A percentile compares a stretch with the other conserved stretches of the same genome.
These are phyloP conservation scores for Scomber colias DNA, from an alignment of 2,113 vertebrate genomes.

Conservation along the genomic window DNA sequence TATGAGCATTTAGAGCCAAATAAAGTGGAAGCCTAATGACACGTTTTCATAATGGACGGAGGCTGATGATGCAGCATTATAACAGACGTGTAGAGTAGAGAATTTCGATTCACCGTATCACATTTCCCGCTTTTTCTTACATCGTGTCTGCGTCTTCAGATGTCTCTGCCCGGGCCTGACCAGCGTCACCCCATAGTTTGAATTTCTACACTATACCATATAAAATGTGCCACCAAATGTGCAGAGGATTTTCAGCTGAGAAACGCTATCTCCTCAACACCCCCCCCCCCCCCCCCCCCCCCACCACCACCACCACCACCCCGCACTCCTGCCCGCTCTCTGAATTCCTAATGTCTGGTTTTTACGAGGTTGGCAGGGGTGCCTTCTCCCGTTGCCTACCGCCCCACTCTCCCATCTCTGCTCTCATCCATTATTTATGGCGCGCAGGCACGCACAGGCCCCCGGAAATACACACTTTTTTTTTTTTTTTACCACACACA, in stretches of 20 bases:
- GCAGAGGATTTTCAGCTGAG: slow-evolving; percentile 63
- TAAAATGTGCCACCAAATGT: slow-evolving; percentile 69
- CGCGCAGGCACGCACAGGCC: slow-evolving; percentile 60
- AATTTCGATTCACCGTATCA: neutral
- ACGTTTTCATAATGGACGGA: neutral
- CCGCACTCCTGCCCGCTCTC: slow-evolving; percentile 43
- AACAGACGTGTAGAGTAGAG: neutral
- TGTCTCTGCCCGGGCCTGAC: slow-evolving; percentile 11
- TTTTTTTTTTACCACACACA: slow-evolving; percentile 7
- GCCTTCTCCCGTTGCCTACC: slow-evolving; percentile 67
- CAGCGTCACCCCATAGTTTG: slow-evolving; percentile 13
- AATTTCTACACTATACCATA: slow-evolving; percentile 24
- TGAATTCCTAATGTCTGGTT: slow-evolving; percentile 73
- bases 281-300: no score
- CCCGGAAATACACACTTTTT: slow-evolving; percentile 60
- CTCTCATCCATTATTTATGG: slow-evolving; percentile 81
- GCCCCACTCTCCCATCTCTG: slow-evolving; percentile 68
- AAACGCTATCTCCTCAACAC: slow-evolving; percentile 45
- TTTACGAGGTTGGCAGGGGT: slow-evolving; percentile 68
- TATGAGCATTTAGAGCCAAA: neutral
- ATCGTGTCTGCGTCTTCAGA: neutral
- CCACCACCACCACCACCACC: no score
- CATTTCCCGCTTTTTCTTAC: neutral
- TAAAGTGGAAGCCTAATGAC: neutral
- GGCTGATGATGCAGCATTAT: neutral